Percentiles rank a stretch among this genome's conserved stretches.
Conservation (phyloP, 2,113 vertebrate species). For the Scatophagus argus region DNA sequence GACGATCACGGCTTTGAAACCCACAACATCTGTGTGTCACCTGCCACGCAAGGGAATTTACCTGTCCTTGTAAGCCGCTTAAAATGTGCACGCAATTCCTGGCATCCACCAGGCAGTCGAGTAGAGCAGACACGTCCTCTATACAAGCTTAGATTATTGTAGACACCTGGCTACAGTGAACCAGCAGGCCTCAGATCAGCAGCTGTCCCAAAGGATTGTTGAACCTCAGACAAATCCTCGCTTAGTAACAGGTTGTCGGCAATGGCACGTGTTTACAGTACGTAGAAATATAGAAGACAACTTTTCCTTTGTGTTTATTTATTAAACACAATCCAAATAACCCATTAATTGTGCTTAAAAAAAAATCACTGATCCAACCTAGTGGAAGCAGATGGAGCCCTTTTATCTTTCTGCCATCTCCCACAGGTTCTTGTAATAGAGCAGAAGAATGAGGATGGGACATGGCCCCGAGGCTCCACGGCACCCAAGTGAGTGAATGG, state of each 20-base stretch:
- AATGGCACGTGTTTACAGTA: neutral
- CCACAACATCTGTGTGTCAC: neutral
- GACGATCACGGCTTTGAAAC: neutral
- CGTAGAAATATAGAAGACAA: neutral
- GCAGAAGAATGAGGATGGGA: constrained; percentile 96
- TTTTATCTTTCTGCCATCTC: constrained; percentile 32
- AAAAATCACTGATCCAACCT: neutral
- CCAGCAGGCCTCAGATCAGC: constrained; percentile 18
- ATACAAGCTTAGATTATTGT: constrained; percentile 24
- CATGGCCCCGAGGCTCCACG: constrained; percentile 95
- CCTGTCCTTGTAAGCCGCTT: constrained; percentile 19
- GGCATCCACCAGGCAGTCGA: constrained; percentile 13
- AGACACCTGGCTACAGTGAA: constrained; percentile 31
- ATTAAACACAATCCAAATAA: neutral
- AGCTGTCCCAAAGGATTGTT: constrained; percentile 32
- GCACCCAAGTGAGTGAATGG: constrained; percentile 92
- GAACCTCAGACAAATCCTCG: constrained; percentile 41
- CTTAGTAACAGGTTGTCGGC: neutral
- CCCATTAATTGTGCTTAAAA: neutral
- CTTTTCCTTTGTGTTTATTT: neutral
- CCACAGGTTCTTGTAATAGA: constrained; percentile 97
- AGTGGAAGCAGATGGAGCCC: constrained; percentile 25
- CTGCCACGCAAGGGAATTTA: neutral
- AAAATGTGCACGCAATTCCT: neutral
- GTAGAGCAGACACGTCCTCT: neutral